These are phyloP conservation scores for Erythrolamprus reginae DNA, from an alignment of 2,113 vertebrate species.

Conservation along the genomic window DNA sequence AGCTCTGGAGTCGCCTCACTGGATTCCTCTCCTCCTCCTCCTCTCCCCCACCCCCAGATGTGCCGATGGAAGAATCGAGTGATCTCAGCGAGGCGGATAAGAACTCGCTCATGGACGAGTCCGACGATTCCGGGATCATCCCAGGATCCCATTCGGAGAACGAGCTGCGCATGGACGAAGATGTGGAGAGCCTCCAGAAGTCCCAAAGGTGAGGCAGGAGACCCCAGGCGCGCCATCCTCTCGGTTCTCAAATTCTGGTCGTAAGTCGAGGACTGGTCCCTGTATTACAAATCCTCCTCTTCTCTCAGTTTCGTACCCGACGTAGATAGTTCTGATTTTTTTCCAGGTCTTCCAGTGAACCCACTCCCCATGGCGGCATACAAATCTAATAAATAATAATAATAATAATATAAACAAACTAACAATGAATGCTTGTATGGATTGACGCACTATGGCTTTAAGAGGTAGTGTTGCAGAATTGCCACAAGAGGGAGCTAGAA, in stretches of 20 bases:
- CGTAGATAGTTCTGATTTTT: neutral
- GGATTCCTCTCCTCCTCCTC: neutral
- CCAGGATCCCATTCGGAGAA: constrained; percentile 79
- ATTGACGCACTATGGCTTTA: no score
- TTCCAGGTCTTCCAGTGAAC: no score
- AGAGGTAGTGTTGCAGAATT: no score
- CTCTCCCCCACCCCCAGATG: constrained; percentile 54
- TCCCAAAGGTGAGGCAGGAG: constrained; percentile 72
- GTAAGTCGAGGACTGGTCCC: neutral
- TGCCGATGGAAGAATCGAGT: constrained; percentile 80
- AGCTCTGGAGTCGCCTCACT: no score
- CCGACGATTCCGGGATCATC: constrained; percentile 77
- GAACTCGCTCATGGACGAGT: constrained; percentile 75
- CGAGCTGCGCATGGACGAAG: constrained; percentile 63
- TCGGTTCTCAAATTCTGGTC: no score
- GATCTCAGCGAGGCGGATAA: constrained; percentile 79
- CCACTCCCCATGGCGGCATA: no score
- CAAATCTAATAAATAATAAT: no score
- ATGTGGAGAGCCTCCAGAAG: constrained; percentile 72
- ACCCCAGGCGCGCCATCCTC: neutral
- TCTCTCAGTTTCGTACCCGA: neutral
- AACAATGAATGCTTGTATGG: no score
- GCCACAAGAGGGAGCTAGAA: no score
- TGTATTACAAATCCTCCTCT: neutral
- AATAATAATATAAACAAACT: no score